Evolutionary conservation across 2,113 vertebrate species (phyloP), one percentile per base, ranked within the genome.

Genomic region (Ctenodactylus gundi): DNA sequence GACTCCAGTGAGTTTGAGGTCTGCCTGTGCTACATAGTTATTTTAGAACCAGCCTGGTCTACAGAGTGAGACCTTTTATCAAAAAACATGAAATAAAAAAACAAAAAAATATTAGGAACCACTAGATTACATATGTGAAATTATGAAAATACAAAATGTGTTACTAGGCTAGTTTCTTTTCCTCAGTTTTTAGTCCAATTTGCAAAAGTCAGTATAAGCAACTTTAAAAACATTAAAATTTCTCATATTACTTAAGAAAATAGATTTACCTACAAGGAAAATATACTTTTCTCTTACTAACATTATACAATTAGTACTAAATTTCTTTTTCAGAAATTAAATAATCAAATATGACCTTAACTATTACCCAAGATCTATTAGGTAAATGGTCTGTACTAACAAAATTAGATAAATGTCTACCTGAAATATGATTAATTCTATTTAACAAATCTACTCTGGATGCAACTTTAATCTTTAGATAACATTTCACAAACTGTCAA

Each of bases 221-320:
- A 84, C 46, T 90, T 75, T 88, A 5, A 94, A 89, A 94, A 31
- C 31, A 88, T 49, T 89, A 96, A 93, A 44, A 41, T 6, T 25
- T 60, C 12, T n/a, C 27, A 49, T 65, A 34, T n/a, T 89, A 1
- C 75, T 94, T 65, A 88, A 20, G 57, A 94, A 84, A 85, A 62
- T 17, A 55, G n/a, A 82, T 88, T 70, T 57, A 10, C 25, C 8
- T 76, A 4, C 34, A 82, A 46, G 13, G 29, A 85, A 87, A 83
- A 65, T 53, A 64, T 36, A 51, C 10, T 27, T 88, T 90, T 64
- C 49, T 62, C 44, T 80, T 82, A 68, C 44, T 93, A 89, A 94
- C 80, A 85, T 77, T 62, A 44, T 20, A 81, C 39, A 13, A 89
- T 72, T 46, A 58, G 46, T 85, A 95, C 75, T 36, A 62, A 3